Conservation (phyloP, 2,888 invertebrate species). For the Cristatella mucedo region DNA sequence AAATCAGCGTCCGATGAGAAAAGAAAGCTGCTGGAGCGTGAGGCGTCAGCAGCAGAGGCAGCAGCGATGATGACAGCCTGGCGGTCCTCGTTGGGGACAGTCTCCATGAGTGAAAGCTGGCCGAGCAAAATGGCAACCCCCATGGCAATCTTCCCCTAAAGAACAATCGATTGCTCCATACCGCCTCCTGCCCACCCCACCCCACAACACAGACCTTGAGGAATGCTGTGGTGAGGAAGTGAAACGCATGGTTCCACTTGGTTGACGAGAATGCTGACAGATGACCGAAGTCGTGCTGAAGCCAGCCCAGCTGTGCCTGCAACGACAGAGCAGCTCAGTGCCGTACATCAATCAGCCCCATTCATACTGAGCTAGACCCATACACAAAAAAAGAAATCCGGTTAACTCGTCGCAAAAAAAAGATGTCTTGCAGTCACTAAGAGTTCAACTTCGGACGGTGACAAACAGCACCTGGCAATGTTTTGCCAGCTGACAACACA, state of each 20-base stretch:
- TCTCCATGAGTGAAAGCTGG: too few species aligned
- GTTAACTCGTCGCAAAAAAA: neutral
- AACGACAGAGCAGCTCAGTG: constrained; percentile 5
- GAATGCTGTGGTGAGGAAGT: constrained; percentile 28
- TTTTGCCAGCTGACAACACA: neutral
- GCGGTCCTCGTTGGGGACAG: too few species aligned
- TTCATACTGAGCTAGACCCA: too few species aligned
- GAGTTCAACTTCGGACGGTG: neutral
- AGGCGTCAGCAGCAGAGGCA: neutral
- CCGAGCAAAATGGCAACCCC: too few species aligned
- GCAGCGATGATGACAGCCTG: too few species aligned
- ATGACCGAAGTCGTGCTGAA: constrained; percentile 38
- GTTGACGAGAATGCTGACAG: constrained; percentile 31
- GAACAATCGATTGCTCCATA: too few species aligned
- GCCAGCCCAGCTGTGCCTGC: constrained; percentile 35
- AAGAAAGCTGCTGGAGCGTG: neutral
- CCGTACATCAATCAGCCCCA: neutral
- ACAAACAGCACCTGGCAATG: neutral
- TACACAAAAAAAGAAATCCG: neutral
- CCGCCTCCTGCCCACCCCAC: too few species aligned
- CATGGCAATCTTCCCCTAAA: too few species aligned
- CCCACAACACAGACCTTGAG: constrained; percentile 27
- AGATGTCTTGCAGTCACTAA: constrained; percentile 1
- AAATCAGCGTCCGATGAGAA: too few species aligned
- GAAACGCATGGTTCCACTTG: constrained; percentile 24